These are phyloP conservation scores for Dichetophora obliterata DNA, from an alignment of 2,888 invertebrate genomes.

Conservation along the genomic window DNA sequence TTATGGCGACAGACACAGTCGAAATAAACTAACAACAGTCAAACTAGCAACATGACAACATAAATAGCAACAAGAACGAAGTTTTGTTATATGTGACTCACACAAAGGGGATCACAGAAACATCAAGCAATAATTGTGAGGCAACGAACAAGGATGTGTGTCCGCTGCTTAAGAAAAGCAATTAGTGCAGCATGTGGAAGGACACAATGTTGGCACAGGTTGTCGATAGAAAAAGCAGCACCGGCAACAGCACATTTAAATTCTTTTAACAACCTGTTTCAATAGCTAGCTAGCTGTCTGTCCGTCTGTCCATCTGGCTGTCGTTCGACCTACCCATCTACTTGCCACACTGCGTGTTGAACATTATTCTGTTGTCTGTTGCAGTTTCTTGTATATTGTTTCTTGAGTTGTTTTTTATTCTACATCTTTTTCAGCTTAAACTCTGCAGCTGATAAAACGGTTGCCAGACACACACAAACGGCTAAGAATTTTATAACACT, in stretches of 20 bases:
- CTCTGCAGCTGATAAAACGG: no score
- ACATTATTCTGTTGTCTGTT: not conserved
- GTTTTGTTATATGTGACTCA: not conserved
- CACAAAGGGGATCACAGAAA: not conserved
- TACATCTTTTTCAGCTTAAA: no score
- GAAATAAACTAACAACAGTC: not conserved
- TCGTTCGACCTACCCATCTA: not conserved
- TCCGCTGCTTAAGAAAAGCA: not conserved
- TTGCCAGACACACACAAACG: no score
- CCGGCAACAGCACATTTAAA: not conserved
- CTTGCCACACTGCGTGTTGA: not conserved
- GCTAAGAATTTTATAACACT: no score
- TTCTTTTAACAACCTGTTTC: conserved; percentile 7
- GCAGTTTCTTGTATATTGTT: not conserved
- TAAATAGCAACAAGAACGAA: not conserved
- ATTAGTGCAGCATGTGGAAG: conserved; percentile 12
- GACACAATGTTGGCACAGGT: not conserved
- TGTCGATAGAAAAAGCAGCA: not conserved
- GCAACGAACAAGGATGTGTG: not conserved
- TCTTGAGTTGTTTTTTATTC: not conserved
- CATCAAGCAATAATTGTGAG: not conserved
- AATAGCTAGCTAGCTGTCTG: not conserved
- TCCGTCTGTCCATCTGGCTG: conserved; percentile 21
- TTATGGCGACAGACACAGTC: no score
- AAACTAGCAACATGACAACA: not conserved